Evolutionary conservation across 2,113 vertebrate species (phyloP).

Genomic region (Damaliscus lunatus): DNA sequence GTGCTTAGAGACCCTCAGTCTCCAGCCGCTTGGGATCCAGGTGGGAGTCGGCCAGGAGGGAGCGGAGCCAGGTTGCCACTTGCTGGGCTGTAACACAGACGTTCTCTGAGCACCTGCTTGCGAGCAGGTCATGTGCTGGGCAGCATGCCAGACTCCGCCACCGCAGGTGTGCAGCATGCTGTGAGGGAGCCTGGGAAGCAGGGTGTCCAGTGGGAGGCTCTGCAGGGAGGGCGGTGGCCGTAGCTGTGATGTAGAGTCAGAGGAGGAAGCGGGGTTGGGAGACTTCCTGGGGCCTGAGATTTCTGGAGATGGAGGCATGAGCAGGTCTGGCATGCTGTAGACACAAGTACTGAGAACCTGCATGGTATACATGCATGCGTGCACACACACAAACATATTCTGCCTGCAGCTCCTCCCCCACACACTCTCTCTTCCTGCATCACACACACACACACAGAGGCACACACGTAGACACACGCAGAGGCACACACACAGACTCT

Average conservation of each 20-base stretch:
- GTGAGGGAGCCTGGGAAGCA: neutral
- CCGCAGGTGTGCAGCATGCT: neutral
- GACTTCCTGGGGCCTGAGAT: neutral
- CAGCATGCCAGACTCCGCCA: neutral
- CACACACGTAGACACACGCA: neutral
- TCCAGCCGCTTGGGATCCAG: neutral
- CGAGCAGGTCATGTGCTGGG: neutral
- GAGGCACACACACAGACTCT: neutral
- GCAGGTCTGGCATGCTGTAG: neutral
- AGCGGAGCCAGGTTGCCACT: neutral
- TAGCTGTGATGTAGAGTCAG: neutral
- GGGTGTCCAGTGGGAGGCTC: neutral
- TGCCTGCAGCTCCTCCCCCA: neutral
- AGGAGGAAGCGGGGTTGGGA: neutral
- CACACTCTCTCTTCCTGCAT: neutral
- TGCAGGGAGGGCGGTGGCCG: neutral
- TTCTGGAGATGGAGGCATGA: neutral
- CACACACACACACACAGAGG: too few relatives aligned
- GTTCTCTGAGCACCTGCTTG: neutral
- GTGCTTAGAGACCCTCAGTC: neutral
- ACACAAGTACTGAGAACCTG: neutral
- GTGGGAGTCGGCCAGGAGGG: neutral
- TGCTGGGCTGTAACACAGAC: neutral
- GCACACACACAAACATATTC: neutral
- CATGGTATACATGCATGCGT: accelerated